These are phyloP conservation scores for Hepsetus odoe DNA, from an alignment of 2,113 vertebrate species.

Conservation along the genomic window DNA sequence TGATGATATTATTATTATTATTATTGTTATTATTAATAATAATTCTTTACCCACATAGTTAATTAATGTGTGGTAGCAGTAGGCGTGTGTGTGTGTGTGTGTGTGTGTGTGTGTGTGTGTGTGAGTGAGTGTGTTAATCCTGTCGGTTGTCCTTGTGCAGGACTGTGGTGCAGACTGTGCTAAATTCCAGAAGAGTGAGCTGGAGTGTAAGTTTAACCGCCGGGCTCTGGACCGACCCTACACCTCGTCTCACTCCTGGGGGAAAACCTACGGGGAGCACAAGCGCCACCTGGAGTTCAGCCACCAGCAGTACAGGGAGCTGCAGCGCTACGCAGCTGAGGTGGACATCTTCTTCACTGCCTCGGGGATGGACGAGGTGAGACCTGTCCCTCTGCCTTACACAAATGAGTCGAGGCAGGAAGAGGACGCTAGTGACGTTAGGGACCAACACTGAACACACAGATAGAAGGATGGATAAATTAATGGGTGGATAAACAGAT, in stretches of 20 bases:
- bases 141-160: conserved; percentile 68
- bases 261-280: conserved; percentile 91
- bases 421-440: too few species aligned
- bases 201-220: conserved; percentile 92
- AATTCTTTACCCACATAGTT: too few species aligned
- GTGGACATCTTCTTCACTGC: conserved; percentile 95
- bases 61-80: too few species aligned
- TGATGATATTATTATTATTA: too few species aligned
- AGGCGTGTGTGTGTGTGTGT: too few species aligned
- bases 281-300: conserved; percentile 93
- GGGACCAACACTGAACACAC: too few species aligned
- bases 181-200: conserved; percentile 97
- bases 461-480: too few species aligned
- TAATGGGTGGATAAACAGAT: too few species aligned
- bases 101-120: background rate
- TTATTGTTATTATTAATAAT: too few species aligned
- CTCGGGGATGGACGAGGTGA: conserved; percentile 98
- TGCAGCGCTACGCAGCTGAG: conserved; percentile 87
- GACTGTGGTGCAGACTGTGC: conserved; percentile 95
- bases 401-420: too few species aligned
- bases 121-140: background rate
- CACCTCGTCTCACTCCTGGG: conserved; percentile 89
- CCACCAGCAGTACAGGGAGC: conserved; percentile 88
- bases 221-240: conserved; percentile 87
- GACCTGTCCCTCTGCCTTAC: background rate